Conservation (phyloP, 1,140 invertebrate species). For the Magallana gigas region DNA sequence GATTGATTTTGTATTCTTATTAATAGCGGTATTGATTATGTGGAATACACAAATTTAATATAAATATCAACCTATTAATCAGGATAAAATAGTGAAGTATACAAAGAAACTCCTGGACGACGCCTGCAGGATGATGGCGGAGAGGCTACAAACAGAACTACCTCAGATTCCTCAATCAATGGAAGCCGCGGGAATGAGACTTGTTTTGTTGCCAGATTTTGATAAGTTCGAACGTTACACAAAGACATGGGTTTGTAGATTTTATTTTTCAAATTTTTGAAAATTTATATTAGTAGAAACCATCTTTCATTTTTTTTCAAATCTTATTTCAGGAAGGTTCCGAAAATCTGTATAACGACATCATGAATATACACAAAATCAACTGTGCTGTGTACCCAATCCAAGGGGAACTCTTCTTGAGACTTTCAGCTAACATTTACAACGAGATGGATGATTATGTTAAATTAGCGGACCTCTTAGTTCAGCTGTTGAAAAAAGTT, state of each 20-base stretch:
- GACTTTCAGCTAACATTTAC: slow-evolving; percentile 51
- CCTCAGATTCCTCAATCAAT: slow-evolving; percentile 26
- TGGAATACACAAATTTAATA: neutral
- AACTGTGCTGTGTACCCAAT: slow-evolving; percentile 2
- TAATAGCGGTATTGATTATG: neutral
- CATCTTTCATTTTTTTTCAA: neutral
- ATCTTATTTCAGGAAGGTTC: slow-evolving; percentile 31
- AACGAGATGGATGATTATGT: slow-evolving; percentile 43
- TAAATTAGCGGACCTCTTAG: neutral
- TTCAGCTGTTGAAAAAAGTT: neutral
- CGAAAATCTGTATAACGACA: slow-evolving; percentile 11
- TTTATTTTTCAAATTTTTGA: neutral
- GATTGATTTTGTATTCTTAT: too few relatives aligned
- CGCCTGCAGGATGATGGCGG: neutral
- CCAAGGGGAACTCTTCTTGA: slow-evolving; percentile 1
- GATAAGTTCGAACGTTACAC: neutral
- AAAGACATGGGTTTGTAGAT: neutral
- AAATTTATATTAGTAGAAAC: neutral
- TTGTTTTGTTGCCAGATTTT: slow-evolving; percentile 39
- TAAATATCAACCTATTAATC: neutral
- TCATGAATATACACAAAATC: slow-evolving; percentile 35
- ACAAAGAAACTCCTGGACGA: neutral
- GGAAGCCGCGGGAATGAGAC: slow-evolving; percentile 36
- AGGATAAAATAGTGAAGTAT: slow-evolving; percentile 33
- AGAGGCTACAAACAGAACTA: neutral